Evolutionary conservation across 2,888 invertebrate genomes (phyloP), one percentile per base, ranked within the genome.

Genomic region (Vandiemenella viatica): DNA sequence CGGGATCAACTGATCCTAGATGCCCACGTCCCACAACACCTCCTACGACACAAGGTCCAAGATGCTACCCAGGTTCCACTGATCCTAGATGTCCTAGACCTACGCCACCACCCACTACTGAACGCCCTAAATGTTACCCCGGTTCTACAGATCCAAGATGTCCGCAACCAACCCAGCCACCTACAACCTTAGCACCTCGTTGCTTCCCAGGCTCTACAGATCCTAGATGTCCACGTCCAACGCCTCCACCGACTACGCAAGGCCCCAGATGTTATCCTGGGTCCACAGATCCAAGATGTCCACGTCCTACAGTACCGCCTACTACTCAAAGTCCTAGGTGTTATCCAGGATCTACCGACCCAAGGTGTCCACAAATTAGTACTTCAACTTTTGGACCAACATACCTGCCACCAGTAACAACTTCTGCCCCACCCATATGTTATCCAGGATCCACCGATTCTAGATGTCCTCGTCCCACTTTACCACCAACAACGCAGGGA

Each of bases 211-310:
- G 46, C 50, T 58, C 57, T 7, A 52, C 51, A 0, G 63, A 64
- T 42, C 60, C 61, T 0, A 54, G 61, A 1, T 64, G 65, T 26
- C 62, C 65, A 38, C 2, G 15, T 8, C 2, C 38, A 8, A 38
- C 38, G 16, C 5, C 13, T 4, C n/a, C 13, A 16, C 50, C 53
- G 57, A 56, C 49, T 42, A 18, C 52, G 20, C 26, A 17, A 3
- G 38, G 38, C 22, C 63, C 62, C 2, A 57, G 58, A 4, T 68
- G 67, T 43, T 66, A 53, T 57, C 45, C 56, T 45, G 55, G 55
- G 15, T 32, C 53, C 1, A 13, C 23, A 16, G 50, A 50, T 16
- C 50, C 50, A 52, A 18, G 42, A 10, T 55, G 57, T 62, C 59
- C 70, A 1, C 53, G 59, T 4, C 59, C 61, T 0, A 56, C 50